Base-by-base conservation (phyloP, 53 echinoderm and acorn worm genomes). In the Zoroaster sp. region DNA sequence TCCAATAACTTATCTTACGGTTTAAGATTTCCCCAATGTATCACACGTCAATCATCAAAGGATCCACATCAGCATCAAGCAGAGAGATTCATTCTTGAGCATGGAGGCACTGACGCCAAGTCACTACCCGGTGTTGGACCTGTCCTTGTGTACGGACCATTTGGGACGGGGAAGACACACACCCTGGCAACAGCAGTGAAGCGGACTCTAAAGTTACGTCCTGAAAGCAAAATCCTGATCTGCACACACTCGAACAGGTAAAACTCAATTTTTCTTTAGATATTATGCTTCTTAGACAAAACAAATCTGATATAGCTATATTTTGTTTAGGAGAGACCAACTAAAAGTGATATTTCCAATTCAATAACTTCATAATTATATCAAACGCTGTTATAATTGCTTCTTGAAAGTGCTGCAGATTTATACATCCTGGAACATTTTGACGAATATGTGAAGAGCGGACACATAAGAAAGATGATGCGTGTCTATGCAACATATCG, bases 211-310 rank as follows among this genome's bases (percentile, higher is more conserved):
- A 12, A 54, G 40, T 32, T 45, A n/a, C 88, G 74, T 6, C 67
- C 69, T 12, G 80, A 95, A 46, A 85, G 80, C 30, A 92, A 92
- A 69, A 94, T 97, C 51, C 88, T 97, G 41, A 93, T 97, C 21
- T 95, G 97, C 74, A 97, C 95, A 1, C 83, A 90, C 74, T 91
- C 94, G 10, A 95, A 95, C 87, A 95, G 97, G 97, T 97, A 78
- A 59, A 42, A n/a, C n/a, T n/a, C n/a, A n/a, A n/a, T n/a, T n/a
- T n/a, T n/a, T n/a, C n/a, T n/a, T n/a, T n/a, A n/a, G n/a, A n/a
- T n/a, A n/a, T n/a, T n/a, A n/a, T n/a, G n/a, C n/a, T n/a, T n/a
- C n/a, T n/a, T n/a, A n/a, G 17, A 81, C 55, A 0, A 7, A n/a
- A 66, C 20, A 63, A 5, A 18, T 4, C 15, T 51, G 35, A 17